Conservation (phyloP, 2,888 invertebrate genomes). For the Drosophila flavopinicola region DNA sequence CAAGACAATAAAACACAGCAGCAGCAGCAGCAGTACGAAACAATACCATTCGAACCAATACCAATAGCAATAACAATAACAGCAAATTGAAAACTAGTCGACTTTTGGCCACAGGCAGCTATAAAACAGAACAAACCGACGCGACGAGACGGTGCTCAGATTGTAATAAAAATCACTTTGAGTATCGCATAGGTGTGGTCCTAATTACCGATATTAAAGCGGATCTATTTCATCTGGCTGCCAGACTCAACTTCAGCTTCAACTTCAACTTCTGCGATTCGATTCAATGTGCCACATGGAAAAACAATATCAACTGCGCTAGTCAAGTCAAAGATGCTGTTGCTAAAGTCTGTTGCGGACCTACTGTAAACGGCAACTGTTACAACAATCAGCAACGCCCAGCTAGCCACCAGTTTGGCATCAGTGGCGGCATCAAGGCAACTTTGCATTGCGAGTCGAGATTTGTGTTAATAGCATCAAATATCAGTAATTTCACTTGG, state of each 20-base stretch:
- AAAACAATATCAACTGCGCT: conserved; percentile 52
- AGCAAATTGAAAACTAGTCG: conserved; percentile 77
- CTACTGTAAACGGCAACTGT: conserved; percentile 49
- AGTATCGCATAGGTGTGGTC: conserved; percentile 80
- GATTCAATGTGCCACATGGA: conserved; percentile 64
- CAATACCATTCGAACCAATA: conserved; percentile 26
- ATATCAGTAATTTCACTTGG: conserved; percentile 81
- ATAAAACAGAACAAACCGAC: conserved; percentile 59
- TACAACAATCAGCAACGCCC: conserved; percentile 34
- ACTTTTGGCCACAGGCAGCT: conserved; percentile 76
- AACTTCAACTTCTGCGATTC: conserved; percentile 27
- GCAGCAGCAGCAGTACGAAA: conserved; percentile 20
- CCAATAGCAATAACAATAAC: conserved; percentile 52
- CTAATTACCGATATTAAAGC: conserved; percentile 82
- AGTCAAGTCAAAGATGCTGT: conserved; percentile 24
- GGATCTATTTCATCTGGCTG: conserved; percentile 79
- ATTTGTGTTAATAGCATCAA: conserved; percentile 83
- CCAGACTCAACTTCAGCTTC: conserved; percentile 17
- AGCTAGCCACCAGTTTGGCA: too few relatives aligned
- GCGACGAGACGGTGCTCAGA: conserved; percentile 26
- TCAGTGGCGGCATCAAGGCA: conserved; percentile 34
- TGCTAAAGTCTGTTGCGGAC: conserved; percentile 5
- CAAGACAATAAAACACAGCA: conserved; percentile 44
- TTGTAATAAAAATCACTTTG: conserved; percentile 73
- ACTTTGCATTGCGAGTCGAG: conserved; percentile 42